Percentiles rank a stretch among this genome's conserved stretches.
These are phyloP conservation scores for Bettongia penicillata DNA, from an alignment of 2,113 vertebrate genomes.

Conservation along the genomic window DNA sequence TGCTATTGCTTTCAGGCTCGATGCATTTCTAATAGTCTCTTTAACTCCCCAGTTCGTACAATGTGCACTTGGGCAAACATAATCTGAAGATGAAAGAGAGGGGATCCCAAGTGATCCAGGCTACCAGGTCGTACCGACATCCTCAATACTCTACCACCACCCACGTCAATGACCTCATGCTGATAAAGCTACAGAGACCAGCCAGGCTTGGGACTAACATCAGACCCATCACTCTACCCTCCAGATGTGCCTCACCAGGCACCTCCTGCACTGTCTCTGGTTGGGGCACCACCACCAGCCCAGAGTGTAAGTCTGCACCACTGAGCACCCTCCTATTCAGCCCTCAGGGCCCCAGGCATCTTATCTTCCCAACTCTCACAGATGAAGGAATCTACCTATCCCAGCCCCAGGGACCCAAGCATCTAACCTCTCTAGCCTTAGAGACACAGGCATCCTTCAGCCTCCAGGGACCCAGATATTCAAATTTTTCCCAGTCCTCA, in stretches of 20 bases:
- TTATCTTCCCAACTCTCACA: not conserved
- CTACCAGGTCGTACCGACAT: slow-evolving; percentile 82
- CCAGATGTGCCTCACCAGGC: slow-evolving; percentile 81
- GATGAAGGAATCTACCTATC: too few relatives aligned
- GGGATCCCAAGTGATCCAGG: slow-evolving; percentile 84
- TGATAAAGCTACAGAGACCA: slow-evolving; percentile 81
- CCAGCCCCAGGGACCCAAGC: not conserved
- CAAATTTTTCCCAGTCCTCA: not conserved
- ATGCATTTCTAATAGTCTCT: not conserved
- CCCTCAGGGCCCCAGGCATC: too few relatives aligned
- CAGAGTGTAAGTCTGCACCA: slow-evolving; percentile 47
- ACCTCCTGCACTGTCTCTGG: slow-evolving; percentile 84
- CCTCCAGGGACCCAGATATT: too few relatives aligned
- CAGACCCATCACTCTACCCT: slow-evolving; percentile 80
- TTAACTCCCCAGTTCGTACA: slow-evolving; percentile 63
- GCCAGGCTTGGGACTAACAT: slow-evolving; percentile 81
- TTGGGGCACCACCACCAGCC: slow-evolving; percentile 87
- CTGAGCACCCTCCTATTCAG: not conserved
- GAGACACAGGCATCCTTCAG: not conserved
- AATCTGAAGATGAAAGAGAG: slow-evolving; percentile 79
- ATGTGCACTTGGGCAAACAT: slow-evolving; percentile 86
- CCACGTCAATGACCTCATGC: slow-evolving; percentile 88
- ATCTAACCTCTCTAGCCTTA: not conserved
- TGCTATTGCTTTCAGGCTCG: not conserved
- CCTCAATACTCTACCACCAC: slow-evolving; percentile 80